phyloP scores from a whole-genome alignment of 1,140 invertebrate species.

The Polypedilum vanderplanki region DNA sequence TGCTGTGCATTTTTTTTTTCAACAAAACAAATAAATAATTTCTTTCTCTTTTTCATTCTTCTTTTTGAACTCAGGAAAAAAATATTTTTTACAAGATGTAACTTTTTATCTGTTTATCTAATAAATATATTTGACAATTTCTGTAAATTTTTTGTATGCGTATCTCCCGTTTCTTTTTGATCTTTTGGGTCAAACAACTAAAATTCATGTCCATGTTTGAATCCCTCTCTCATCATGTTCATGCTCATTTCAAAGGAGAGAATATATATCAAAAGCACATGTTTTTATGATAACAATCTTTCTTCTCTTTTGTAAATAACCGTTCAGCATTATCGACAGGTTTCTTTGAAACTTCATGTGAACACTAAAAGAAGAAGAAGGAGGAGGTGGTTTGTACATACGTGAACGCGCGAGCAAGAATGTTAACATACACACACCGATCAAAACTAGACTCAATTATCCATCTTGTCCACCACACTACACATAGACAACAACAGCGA shows the following conservation, averaged over 20 bases:
- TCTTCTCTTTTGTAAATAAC: conserved; percentile 14
- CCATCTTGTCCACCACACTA: neutral
- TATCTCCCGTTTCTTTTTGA: neutral
- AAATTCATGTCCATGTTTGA: neutral
- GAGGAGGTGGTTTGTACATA: neutral
- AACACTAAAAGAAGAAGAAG: neutral
- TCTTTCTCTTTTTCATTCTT: neutral
- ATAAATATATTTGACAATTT: neutral
- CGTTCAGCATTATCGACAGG: neutral
- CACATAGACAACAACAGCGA: neutral
- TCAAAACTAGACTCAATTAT: conserved; percentile 7
- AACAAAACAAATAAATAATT: too few relatives aligned
- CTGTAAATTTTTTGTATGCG: neutral
- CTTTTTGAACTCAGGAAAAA: neutral
- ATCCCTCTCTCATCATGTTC: conserved; percentile 16
- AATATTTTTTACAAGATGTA: neutral
- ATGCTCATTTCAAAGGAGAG: neutral
- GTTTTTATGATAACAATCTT: conserved; percentile 19
- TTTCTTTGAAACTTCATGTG: neutral
- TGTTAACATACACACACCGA: neutral
- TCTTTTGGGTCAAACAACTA: conserved; percentile 4
- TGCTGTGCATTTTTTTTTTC: neutral
- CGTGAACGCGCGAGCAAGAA: neutral
- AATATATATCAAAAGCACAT: neutral
- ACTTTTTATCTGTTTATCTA: conserved; percentile 14